Conservation (phyloP, 2,888 invertebrate genomes). For the Eulithis testata region DNA sequence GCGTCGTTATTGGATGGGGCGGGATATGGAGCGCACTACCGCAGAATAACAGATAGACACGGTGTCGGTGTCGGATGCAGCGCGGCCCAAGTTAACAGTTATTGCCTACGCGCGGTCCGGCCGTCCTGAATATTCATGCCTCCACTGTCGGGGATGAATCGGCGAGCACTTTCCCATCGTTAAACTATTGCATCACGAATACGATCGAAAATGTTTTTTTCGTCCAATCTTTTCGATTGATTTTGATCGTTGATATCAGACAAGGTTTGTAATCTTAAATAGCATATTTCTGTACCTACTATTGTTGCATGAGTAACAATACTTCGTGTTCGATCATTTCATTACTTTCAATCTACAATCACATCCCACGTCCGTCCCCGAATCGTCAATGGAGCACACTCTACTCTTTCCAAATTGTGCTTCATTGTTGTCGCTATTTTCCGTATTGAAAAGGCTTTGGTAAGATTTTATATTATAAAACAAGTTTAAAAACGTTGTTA, state of each 20-base stretch:
- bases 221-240: neutral
- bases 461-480: conserved; percentile 54
- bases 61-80: conserved; percentile 53
- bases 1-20: conserved; percentile 29
- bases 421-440: conserved; percentile 38
- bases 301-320: conserved; percentile 7
- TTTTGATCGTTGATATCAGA: neutral
- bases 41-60: conserved; percentile 56
- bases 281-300: neutral
- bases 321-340: conserved; percentile 19
- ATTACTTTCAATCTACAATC: conserved; percentile 28
- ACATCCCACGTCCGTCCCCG: conserved; percentile 28
- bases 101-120: conserved; percentile 67
- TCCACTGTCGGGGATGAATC: conserved; percentile 57
- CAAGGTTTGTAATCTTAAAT: neutral
- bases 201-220: neutral
- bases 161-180: conserved; percentile 51
- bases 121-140: conserved; percentile 76
- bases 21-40: conserved; percentile 23
- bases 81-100: conserved; percentile 75
- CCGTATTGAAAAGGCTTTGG: conserved; percentile 42
- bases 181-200: conserved; percentile 41
- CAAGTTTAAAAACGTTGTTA: conserved; percentile 59
- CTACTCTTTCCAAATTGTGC: conserved; percentile 41
- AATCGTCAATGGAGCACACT: conserved; percentile 31